Conservation (phyloP, 2,888 invertebrate species). For the Hydropsyche betteni region DNA sequence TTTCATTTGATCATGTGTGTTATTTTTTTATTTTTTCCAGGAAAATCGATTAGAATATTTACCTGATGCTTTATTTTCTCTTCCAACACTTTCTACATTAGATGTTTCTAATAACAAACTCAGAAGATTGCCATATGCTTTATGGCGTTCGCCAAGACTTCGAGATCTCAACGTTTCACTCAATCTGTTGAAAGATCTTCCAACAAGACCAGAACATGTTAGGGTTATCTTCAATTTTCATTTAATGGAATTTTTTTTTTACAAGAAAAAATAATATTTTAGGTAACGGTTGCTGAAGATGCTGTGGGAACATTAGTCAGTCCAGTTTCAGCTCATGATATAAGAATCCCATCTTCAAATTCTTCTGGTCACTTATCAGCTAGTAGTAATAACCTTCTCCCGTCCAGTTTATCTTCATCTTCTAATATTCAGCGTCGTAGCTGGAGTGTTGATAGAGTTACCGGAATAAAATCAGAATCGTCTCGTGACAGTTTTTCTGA, state of each 20-base stretch:
- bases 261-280: neutral
- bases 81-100: slow-evolving; percentile 80
- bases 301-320: slow-evolving; percentile 41
- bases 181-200: slow-evolving; percentile 84
- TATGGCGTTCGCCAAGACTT: slow-evolving; percentile 89
- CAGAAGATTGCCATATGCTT: slow-evolving; percentile 78
- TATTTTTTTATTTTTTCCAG: slow-evolving; percentile 57
- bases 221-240: neutral
- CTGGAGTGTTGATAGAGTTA: slow-evolving; percentile 49
- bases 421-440: slow-evolving; percentile 46
- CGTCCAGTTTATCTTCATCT: slow-evolving; percentile 28
- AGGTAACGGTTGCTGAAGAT: slow-evolving; percentile 50
- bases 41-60: slow-evolving; percentile 87
- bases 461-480: slow-evolving; percentile 31
- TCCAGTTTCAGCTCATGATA: slow-evolving; percentile 44
- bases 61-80: slow-evolving; percentile 82
- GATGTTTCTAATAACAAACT: slow-evolving; percentile 96
- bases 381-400: slow-evolving; percentile 20
- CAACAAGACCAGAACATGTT: slow-evolving; percentile 55
- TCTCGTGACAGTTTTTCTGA: slow-evolving; percentile 47
- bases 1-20: too few species aligned
- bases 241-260: neutral
- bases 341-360: slow-evolving; percentile 42
- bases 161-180: slow-evolving; percentile 89
- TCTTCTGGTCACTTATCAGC: slow-evolving; percentile 48